Base-by-base conservation (phyloP, 2,888 invertebrate genomes). In the Tipula lateralis region DNA sequence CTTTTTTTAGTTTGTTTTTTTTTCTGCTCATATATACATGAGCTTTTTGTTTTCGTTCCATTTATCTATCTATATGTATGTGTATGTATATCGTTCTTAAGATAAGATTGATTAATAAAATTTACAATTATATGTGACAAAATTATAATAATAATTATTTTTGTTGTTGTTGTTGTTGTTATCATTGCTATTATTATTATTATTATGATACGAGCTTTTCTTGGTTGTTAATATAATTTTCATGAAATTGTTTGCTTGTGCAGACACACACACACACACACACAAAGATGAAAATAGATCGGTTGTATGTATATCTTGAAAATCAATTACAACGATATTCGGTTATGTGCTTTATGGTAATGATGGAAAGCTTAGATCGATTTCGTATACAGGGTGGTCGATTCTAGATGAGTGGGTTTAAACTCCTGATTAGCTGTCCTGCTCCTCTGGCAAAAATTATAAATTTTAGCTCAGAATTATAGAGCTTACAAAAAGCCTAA, bases 71-170 rank as follows among this genome's bases (percentile, higher is more conserved):
- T 66, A 66, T 36, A 36, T 36, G 36, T 44, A 44, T 44, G n/a
- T n/a, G n/a, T 16, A 7, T 19, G 24, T 24, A 66, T 66, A 66
- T 66, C 66, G 66, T 12, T 66, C 66, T 1, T 66, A 66, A 66
- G 24, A 66, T 66, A 66, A 66, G 66, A 66, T 66, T 66, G 66
- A 66, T 66, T 66, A 66, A 66, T 66, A 66, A 66, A 66, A 66
- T 66, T 66, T 66, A 66, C 66, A 66, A 66, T 66, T 66, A 66
- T 66, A 66, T 66, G 66, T 66, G 66, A 66, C 66, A 66, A 66
- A 66, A 66, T 66, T 66, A 66, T 66, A 66, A 66, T 66, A 66
- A 66, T 66, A 66, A 66, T 66, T 66, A 66, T 24, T 66, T 66
- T 66, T 66, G 66, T 66, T 66, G 66, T 66, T 66, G 24, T 66